These are phyloP conservation scores for Leucoptera coffeella DNA, from an alignment of 2,888 invertebrate species.

Conservation along the genomic window DNA sequence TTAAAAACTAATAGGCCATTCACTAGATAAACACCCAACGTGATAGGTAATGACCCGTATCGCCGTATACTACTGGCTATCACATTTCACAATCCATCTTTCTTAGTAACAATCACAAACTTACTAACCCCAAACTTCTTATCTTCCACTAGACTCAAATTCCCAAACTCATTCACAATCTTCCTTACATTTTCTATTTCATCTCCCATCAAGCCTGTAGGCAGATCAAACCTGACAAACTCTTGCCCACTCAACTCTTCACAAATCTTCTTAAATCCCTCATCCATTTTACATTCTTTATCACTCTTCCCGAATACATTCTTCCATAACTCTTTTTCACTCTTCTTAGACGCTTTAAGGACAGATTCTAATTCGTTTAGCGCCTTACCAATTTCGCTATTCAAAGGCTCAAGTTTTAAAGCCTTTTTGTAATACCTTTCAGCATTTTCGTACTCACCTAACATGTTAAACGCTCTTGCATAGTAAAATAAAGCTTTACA, in stretches of 20 bases:
- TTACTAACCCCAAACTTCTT: slow-evolving; percentile 16
- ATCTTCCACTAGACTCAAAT: slow-evolving; percentile 17
- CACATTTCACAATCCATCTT: no score
- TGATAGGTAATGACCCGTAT: no score
- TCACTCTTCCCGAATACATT: slow-evolving; percentile 20
- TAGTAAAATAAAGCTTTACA: slow-evolving; percentile 33
- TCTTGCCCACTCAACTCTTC: slow-evolving; percentile 20
- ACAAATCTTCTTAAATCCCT: slow-evolving; percentile 23
- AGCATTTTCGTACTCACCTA: slow-evolving; percentile 22
- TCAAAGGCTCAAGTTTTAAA: slow-evolving; percentile 31
- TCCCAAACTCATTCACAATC: slow-evolving; percentile 16
- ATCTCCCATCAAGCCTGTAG: slow-evolving; percentile 15
- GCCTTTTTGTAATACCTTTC: slow-evolving; percentile 27
- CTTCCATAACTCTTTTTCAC: slow-evolving; percentile 28
- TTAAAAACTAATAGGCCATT: no score
- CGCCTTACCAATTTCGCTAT: slow-evolving; percentile 26
- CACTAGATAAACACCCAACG: no score
- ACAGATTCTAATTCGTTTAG: slow-evolving; percentile 19
- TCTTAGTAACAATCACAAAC: slow-evolving; percentile 21
- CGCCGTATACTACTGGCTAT: no score
- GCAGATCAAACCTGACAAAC: slow-evolving; percentile 25
- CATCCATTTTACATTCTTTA: slow-evolving; percentile 12
- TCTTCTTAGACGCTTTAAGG: slow-evolving; percentile 11
- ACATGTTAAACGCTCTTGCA: slow-evolving; percentile 21
- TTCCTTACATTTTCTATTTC: slow-evolving; percentile 23